Conservation (phyloP, 2,797 vertebrate species). For the Aulostomus chinensis region DNA sequence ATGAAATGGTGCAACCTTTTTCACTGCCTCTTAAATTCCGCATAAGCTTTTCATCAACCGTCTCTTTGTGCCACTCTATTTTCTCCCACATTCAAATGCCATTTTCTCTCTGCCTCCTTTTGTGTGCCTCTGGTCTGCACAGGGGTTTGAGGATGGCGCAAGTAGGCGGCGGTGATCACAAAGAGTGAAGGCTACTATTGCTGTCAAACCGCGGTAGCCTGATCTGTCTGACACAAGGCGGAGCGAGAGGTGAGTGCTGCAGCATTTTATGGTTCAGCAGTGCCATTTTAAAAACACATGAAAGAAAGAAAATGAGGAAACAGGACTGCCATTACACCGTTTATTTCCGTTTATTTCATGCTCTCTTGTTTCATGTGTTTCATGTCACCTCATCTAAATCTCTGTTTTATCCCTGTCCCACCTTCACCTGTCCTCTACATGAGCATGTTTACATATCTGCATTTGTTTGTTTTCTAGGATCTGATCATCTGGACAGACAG, state of each 20-base stretch:
- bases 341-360: conserved; percentile 14
- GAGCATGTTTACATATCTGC: too few species aligned
- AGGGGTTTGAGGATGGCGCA: conserved; percentile 29
- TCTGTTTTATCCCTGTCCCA: conserved; percentile 22
- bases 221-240: conserved; percentile 52
- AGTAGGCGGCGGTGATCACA: conserved; percentile 32
- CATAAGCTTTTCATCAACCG: conserved; percentile 41
- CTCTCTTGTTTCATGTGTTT: neutral
- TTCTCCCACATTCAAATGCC: conserved; percentile 38
- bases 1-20: conserved; percentile 45
- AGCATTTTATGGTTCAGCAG: conserved; percentile 57
- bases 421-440: neutral
- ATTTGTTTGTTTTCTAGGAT: too few species aligned
- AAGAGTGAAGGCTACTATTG: conserved; percentile 32
- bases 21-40: conserved; percentile 39
- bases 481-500: too few species aligned
- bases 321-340: conserved; percentile 14
- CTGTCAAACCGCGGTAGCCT: conserved; percentile 41
- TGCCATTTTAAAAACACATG: conserved; percentile 34
- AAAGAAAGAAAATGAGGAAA: conserved; percentile 32
- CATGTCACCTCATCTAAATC: conserved; percentile 18
- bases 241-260: conserved; percentile 52
- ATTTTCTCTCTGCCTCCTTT: conserved; percentile 35
- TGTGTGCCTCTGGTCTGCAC: conserved; percentile 29
- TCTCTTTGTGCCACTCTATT: conserved; percentile 43